Evolutionary conservation across 1,140 invertebrate species (phyloP).

Genomic region (Calliopsis andreniformis): DNA sequence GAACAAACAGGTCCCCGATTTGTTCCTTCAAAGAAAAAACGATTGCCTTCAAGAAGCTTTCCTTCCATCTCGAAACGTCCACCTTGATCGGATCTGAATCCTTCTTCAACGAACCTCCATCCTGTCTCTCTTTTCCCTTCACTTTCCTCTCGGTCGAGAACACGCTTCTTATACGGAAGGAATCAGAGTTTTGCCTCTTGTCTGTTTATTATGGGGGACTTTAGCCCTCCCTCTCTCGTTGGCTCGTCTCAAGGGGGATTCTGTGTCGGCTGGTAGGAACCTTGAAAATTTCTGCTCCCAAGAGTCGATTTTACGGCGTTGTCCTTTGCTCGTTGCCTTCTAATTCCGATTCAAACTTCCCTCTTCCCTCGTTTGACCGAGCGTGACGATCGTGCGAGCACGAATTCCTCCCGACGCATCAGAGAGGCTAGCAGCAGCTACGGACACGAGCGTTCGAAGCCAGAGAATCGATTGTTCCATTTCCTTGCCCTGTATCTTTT

Average conservation of each 20-base stretch:
- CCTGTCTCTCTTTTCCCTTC: neutral
- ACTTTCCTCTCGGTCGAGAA: neutral
- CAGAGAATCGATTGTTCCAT: conserved; percentile 56
- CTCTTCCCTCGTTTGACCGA: neutral
- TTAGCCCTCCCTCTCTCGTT: neutral
- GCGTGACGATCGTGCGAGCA: conserved; percentile 41
- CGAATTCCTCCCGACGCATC: conserved; percentile 65
- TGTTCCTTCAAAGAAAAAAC: conserved; percentile 7
- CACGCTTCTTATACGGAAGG: neutral
- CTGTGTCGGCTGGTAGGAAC: neutral
- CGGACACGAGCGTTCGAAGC: conserved; percentile 63
- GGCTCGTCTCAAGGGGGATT: conserved; percentile 7
- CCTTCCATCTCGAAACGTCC: neutral
- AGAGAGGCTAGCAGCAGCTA: conserved; percentile 69
- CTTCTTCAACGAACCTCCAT: neutral
- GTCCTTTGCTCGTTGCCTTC: conserved; percentile 2
- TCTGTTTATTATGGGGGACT: conserved; percentile 13
- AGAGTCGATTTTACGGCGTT: conserved; percentile 27
- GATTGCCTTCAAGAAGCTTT: neutral
- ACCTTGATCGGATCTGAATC: conserved; percentile 14
- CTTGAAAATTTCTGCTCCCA: neutral
- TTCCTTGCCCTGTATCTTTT: conserved; percentile 29
- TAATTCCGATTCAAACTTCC: neutral
- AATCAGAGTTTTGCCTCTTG: conserved; percentile 28
- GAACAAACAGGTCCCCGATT: neutral